phyloP scores from a whole-genome alignment of 1,140 invertebrate genomes.

The Neelides sp. region DNA sequence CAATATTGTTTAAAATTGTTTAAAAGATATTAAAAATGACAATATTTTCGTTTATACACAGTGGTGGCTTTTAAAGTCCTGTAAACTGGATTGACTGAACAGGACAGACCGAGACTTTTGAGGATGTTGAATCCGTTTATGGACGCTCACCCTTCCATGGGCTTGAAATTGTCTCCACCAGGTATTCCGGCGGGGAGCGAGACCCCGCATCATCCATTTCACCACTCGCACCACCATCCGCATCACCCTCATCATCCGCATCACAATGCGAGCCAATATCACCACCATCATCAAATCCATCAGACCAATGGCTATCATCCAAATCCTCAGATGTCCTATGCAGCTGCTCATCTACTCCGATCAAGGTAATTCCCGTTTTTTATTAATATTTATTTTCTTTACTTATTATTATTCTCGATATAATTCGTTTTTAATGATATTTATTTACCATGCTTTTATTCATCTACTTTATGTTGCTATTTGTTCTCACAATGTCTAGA shows the following conservation, averaged over 20 bases:
- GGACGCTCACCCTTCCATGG: slow-evolving; percentile 30
- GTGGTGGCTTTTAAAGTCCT: no score
- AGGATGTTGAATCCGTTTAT: slow-evolving; percentile 31
- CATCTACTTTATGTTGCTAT: no score
- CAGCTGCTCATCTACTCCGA: slow-evolving; percentile 30
- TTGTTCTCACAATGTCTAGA: no score
- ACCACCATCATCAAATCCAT: slow-evolving; percentile 31
- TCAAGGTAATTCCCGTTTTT: slow-evolving; percentile 21
- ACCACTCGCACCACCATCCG: slow-evolving; percentile 26
- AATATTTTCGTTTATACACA: no score
- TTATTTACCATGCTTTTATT: no score
- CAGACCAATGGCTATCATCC: slow-evolving; percentile 30
- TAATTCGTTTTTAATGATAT: no score
- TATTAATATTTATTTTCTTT: neutral
- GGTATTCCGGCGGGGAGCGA: slow-evolving; percentile 23
- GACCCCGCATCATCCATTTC: slow-evolving; percentile 26
- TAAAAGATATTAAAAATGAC: no score
- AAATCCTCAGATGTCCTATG: slow-evolving; percentile 31
- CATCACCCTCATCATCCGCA: slow-evolving; percentile 30
- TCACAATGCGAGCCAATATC: slow-evolving; percentile 29
- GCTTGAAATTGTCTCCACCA: slow-evolving; percentile 28
- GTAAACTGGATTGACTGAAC: no score
- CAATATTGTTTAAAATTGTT: no score
- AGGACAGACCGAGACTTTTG: no score
- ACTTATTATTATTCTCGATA: no score